Evolutionary conservation across 2,888 invertebrate species (phyloP), one percentile per base, ranked within the genome.

Genomic region (Carpatolechia fugitivella): DNA sequence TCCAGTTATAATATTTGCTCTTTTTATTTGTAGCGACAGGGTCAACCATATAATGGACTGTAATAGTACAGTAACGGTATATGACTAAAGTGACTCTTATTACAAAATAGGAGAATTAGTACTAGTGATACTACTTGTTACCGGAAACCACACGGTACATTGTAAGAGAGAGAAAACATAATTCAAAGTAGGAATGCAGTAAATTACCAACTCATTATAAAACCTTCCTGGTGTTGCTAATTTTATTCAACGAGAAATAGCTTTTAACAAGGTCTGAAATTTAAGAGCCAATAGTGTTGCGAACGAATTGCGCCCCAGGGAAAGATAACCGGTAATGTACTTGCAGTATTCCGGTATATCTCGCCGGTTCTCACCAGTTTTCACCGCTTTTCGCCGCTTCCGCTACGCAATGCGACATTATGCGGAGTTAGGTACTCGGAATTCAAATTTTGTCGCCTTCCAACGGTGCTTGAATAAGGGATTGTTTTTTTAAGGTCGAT

Each of bases 271-370:
- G 11, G 20, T 11, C 44, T 29, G 73, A 78, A 74, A 76, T 75
- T 76, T 70, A 72, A 71, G 64, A 66, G 69, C 65, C 72, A 69
- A 79, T 78, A 73, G 72, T 72, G 72, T 73, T 14, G 11, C 62
- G 67, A 70, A 78, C 72, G 71, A 69, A 78, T 68, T 65, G 70
- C 64, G 62, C 85, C 75, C 82, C 48, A 16, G 83, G 77, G 82
- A 67, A 70, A 80, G 82, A 85, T 86, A 84, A 78, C 77, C 78
- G 73, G 78, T 82, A 85, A 85, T 84, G 81, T 82, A 85, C 84
- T 85, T 84, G 76, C 68, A 29, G 44, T 44, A 44, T 29, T 29
- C 24, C 35, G 35, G n/a, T 13, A 13, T 11, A n/a, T 35, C 13
- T 40, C 16, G 18, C 72, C 78, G 74, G 72, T 78, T 80, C 20